Conservation (phyloP, 2,797 vertebrate species). For the Danio jaintianensis region DNA sequence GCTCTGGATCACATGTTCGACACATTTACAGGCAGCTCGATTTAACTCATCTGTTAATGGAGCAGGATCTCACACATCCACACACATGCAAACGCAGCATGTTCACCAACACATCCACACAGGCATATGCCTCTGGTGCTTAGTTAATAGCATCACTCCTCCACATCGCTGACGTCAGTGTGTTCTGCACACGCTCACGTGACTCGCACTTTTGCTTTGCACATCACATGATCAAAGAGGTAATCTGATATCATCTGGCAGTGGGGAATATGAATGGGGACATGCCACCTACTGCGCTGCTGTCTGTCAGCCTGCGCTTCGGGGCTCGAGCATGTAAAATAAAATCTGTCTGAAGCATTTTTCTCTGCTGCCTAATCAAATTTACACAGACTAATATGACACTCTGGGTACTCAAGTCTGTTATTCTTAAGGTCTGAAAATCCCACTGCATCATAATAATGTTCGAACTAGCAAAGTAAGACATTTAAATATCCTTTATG, state of each 20-base stretch:
- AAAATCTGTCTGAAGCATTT: conserved; percentile 35
- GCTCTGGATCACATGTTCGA: conserved; percentile 6
- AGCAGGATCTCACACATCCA: conserved; percentile 33
- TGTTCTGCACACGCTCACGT: conserved; percentile 28
- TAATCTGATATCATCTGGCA: conserved; percentile 52
- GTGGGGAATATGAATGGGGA: conserved; percentile 43
- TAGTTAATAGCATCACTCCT: conserved; percentile 25
- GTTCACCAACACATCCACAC: conserved; percentile 27
- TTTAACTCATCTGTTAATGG: conserved; percentile 43
- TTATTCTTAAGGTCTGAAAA: conserved; percentile 4
- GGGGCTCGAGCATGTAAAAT: conserved; percentile 8
- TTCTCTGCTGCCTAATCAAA: conserved; percentile 23
- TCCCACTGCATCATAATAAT: neutral
- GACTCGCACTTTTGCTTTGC: conserved; percentile 33
- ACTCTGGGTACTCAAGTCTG: neutral
- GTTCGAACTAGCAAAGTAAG: neutral
- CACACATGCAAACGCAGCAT: conserved; percentile 5
- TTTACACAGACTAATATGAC: conserved; percentile 14
- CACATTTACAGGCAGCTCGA: conserved; percentile 9
- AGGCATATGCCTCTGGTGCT: conserved; percentile 33
- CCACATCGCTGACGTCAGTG: conserved; percentile 11
- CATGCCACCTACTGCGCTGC: conserved; percentile 41
- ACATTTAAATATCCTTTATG: neutral
- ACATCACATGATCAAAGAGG: conserved; percentile 43
- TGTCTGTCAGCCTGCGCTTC: conserved; percentile 37